phyloP scores from a whole-genome alignment of 1,140 invertebrate genomes.

The Belonocnema kinseyi region DNA sequence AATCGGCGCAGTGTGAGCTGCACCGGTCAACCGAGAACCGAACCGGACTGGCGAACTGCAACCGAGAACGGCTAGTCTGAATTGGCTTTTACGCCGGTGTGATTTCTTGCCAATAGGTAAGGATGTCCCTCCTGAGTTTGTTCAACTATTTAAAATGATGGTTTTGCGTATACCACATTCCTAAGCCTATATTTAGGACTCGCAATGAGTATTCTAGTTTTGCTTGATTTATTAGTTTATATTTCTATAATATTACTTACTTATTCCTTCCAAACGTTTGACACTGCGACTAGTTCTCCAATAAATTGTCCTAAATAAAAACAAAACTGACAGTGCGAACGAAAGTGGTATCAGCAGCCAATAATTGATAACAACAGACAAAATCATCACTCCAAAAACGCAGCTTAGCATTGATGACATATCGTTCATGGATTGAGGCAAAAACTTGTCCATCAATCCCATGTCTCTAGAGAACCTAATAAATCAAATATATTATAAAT shows the following conservation, averaged over 20 bases:
- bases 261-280: constrained; percentile 91
- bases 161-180: too few species aligned
- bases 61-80: too few species aligned
- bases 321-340: constrained; percentile 80
- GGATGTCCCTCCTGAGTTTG: too few species aligned
- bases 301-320: constrained; percentile 86
- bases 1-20: too few species aligned
- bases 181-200: constrained; percentile 1
- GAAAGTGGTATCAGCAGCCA: constrained; percentile 85
- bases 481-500: constrained; percentile 54
- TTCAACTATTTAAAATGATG: too few species aligned
- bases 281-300: constrained; percentile 88
- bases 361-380: constrained; percentile 85
- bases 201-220: constrained; percentile 43
- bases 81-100: too few species aligned
- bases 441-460: constrained; percentile 88
- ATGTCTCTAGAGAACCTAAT: constrained; percentile 86
- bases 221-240: too few species aligned
- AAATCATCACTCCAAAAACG: constrained; percentile 84
- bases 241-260: constrained; percentile 77
- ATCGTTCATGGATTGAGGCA: constrained; percentile 86
- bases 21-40: too few species aligned
- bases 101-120: too few species aligned
- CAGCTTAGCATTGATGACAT: constrained; percentile 84
- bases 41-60: too few species aligned